Conservation (phyloP, 2,797 vertebrate species). For the Amniataba percoides region DNA sequence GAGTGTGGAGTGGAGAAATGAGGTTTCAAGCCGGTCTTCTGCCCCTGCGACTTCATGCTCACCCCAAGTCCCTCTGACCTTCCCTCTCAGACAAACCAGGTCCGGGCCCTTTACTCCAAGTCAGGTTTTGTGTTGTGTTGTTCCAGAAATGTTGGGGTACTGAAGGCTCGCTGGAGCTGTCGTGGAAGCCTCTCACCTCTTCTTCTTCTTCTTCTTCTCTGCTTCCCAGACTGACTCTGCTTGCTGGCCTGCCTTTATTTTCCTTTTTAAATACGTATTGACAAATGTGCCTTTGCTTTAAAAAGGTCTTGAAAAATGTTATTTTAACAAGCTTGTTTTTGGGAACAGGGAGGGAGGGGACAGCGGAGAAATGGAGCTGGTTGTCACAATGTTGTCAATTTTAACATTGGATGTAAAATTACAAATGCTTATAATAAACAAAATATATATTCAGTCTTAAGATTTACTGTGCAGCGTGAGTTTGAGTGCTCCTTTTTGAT, state of each 20-base stretch:
- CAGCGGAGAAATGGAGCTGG: constrained; percentile 58
- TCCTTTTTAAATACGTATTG: constrained; percentile 82
- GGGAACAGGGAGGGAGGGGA: constrained; percentile 48
- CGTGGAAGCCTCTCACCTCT: constrained; percentile 57
- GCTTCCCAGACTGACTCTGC: constrained; percentile 72
- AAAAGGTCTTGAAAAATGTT: constrained; percentile 84
- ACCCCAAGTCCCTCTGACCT: constrained; percentile 53
- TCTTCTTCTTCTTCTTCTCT: constrained; percentile 57
- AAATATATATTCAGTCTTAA: constrained; percentile 88
- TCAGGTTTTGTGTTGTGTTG: constrained; percentile 71
- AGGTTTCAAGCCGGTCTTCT: constrained; percentile 63
- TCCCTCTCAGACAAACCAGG: constrained; percentile 53
- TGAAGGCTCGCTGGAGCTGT: constrained; percentile 62
- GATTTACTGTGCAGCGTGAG: constrained; percentile 83
- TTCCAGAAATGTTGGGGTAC: constrained; percentile 63
- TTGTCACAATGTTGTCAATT: constrained; percentile 82
- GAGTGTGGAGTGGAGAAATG: constrained; percentile 60
- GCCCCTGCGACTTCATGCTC: constrained; percentile 59
- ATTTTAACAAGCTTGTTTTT: constrained; percentile 83
- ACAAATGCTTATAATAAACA: constrained; percentile 88
- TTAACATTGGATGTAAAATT: constrained; percentile 88
- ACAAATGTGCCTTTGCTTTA: constrained; percentile 88
- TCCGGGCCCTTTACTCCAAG: constrained; percentile 59
- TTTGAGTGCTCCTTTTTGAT: constrained; percentile 83
- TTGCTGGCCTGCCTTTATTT: constrained; percentile 78